Conservation (phyloP, 2,888 invertebrate genomes). For the Abrostola tripartita region DNA sequence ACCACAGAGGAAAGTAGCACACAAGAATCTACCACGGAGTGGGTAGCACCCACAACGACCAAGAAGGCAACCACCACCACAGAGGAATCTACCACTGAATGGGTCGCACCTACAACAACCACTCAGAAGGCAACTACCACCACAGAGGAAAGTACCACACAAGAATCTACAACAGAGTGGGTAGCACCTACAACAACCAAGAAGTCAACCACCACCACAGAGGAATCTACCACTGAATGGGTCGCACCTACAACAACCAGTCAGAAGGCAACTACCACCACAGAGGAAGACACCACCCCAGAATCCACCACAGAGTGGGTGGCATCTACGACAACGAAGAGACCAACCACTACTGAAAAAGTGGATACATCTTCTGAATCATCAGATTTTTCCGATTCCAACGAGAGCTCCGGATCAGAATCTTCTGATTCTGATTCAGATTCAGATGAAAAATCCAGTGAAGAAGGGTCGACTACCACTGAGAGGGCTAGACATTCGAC, state of each 20-base stretch:
- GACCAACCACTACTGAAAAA: neutral
- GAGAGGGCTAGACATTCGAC: too few relatives aligned
- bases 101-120: neutral
- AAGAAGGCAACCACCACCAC: conserved; percentile 10
- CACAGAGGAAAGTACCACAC: conserved; percentile 9
- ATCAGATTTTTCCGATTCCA: neutral
- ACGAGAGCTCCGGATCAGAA: too few relatives aligned
- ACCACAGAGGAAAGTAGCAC: conserved; percentile 9
- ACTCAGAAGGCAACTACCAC: neutral
- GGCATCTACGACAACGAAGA: neutral
- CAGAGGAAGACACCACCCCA: too few relatives aligned
- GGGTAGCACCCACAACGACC: too few relatives aligned
- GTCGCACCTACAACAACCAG: too few relatives aligned
- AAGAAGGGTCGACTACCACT: too few relatives aligned
- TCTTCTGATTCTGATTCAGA: neutral
- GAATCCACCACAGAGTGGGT: too few relatives aligned
- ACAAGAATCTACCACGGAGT: too few relatives aligned
- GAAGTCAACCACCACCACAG: neutral
- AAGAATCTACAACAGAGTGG: neutral
- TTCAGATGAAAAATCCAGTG: neutral
- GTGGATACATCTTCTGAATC: neutral
- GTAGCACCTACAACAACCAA: neutral
- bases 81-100: neutral
- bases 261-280: too few relatives aligned
- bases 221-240: neutral